Evolutionary conservation across 2,797 vertebrate genomes (phyloP).

Genomic region (Fistularia commersonii): DNA sequence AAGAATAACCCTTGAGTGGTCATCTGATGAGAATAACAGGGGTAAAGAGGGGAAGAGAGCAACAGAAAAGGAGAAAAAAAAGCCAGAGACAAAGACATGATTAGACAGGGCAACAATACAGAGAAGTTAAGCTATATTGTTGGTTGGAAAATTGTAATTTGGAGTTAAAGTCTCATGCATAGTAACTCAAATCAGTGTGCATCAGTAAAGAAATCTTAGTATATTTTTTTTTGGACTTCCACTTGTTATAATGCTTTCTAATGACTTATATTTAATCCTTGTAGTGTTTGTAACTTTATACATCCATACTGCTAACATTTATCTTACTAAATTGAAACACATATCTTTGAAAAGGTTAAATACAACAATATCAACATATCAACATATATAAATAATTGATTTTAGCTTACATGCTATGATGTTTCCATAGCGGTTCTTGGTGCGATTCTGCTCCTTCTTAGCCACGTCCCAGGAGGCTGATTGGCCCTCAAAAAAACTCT

Average conservation of each 20-base stretch:
- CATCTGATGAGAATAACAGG: conserved; percentile 75
- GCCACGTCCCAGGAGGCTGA: conserved; percentile 99
- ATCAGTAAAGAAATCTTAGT: too few species aligned
- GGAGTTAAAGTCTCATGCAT: too few species aligned
- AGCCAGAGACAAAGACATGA: background rate
- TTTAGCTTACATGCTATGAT: conserved; percentile 95
- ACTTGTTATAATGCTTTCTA: background rate
- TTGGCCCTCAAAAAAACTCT: conserved; percentile 99
- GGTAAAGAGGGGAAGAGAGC: conserved; percentile 8
- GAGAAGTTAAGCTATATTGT: background rate
- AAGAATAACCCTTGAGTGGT: conserved; percentile 98
- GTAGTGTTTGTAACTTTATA: background rate
- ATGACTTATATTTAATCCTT: background rate
- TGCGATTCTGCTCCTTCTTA: conserved; percentile 99
- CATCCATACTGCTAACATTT: too few species aligned
- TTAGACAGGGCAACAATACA: background rate
- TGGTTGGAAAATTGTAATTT: too few species aligned
- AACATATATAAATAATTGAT: background rate
- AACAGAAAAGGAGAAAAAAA: background rate
- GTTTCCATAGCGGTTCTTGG: conserved; percentile 99
- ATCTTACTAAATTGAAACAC: background rate
- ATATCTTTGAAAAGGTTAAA: background rate
- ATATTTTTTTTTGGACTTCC: too few species aligned
- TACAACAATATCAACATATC: background rate
- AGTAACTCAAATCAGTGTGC: too few species aligned